phyloP scores from a whole-genome alignment of 2,888 invertebrate species.

The Anthophora plumipes region DNA sequence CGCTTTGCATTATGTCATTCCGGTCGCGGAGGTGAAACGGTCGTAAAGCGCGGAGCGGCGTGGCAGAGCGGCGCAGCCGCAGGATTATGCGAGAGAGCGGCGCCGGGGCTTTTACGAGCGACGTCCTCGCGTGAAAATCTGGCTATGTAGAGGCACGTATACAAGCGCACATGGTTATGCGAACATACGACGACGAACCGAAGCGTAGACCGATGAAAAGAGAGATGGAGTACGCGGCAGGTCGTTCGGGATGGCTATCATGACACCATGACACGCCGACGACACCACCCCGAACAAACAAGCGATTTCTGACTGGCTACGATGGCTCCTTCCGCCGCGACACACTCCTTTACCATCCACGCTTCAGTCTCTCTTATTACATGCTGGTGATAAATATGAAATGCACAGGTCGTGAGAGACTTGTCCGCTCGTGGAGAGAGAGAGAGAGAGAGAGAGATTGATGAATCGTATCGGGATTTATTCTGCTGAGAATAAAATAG shows the following conservation, averaged over 20 bases:
- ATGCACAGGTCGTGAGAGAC: not conserved
- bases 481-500: too few relatives aligned
- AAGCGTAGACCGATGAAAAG: slow-evolving; percentile 6
- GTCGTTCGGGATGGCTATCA: slow-evolving; percentile 25
- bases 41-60: slow-evolving; percentile 58
- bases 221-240: slow-evolving; percentile 6
- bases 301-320: slow-evolving; percentile 3
- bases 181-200: slow-evolving; percentile 44
- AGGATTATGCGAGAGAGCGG: slow-evolving; percentile 62
- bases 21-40: slow-evolving; percentile 54
- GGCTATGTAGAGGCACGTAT: not conserved
- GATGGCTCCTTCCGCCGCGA: not conserved
- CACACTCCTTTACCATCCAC: not conserved
- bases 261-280: slow-evolving; percentile 17
- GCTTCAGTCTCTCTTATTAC: not conserved
- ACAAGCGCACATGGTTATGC: slow-evolving; percentile 26
- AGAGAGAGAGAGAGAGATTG: too few relatives aligned
- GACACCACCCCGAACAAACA: slow-evolving; percentile 10
- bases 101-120: slow-evolving; percentile 63
- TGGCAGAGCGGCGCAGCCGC: slow-evolving; percentile 26
- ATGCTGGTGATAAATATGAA: not conserved
- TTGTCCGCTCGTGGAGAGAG: too few relatives aligned
- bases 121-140: slow-evolving; percentile 59
- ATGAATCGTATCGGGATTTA: too few relatives aligned
- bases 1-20: slow-evolving; percentile 70